Evolutionary conservation across 2,888 invertebrate species (phyloP), one percentile per base, ranked within the genome.

Genomic region (Slavum lentiscoides): DNA sequence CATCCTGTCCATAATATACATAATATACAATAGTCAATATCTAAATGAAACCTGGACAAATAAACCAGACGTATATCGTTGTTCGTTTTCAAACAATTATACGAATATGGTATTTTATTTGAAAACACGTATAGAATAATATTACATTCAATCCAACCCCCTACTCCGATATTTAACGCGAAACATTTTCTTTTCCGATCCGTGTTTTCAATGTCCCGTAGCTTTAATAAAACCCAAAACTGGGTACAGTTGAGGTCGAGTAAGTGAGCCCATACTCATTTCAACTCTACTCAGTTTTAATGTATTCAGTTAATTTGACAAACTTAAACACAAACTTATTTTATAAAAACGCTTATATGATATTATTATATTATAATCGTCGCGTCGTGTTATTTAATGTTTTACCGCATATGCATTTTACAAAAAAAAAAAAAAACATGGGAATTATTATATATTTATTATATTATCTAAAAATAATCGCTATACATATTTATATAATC

Each of bases 221-320:
- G 43, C 43, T 43, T 43, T 6, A 58, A 37, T 19, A 66, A 58
- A 55, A 70, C 6, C 15, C 37, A 64, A 80, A 80, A 80, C 80
- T 80, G 55, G 58, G 19, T 13, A 80, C 72, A 80, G 80, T 80
- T 80, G 80, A 64, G 59, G 39, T 70, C 21, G 70, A 80, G 70
- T 70, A 62, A 70, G 37, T 58, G 80, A 80, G 80, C 81, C 75
- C 59, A 30, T 82, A 76, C 80, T 68, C 61, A 19, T 81, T 82
- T 83, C 69, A 55, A 74, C 68, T 81, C 82, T 82, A 68, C 15
- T 73, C 82, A 68, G 69, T 82, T 82, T 67, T 81, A 73, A 30
- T 30, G 30, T 77, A 74, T 43, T 73, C 70, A 58, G 68, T 82
- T 72, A 73, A 37, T 83, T 83, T 82, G 30, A 75, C 82, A 83